phyloP scores from a whole-genome alignment of 1,140 invertebrate species.

The Nephotettix cincticeps region DNA sequence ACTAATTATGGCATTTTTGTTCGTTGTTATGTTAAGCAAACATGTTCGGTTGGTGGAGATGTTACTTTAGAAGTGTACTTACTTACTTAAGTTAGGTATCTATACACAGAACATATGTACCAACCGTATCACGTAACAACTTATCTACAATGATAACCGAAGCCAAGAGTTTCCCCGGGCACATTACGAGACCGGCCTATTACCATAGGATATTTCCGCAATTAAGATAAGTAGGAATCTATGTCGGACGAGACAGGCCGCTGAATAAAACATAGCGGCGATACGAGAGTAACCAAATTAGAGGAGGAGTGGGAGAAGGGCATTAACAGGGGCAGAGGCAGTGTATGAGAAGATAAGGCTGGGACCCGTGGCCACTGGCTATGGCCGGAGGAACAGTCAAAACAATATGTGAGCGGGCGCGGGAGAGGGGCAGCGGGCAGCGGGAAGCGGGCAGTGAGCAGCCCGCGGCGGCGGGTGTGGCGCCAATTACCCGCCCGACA shows the following conservation, averaged over 20 bases:
- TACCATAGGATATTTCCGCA: background rate
- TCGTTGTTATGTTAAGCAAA: no score
- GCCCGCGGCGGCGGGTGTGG: background rate
- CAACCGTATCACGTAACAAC: no score
- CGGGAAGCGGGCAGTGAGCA: background rate
- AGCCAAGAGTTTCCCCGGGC: no score
- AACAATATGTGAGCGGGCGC: constrained; percentile 6
- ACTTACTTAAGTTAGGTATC: no score
- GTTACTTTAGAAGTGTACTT: no score
- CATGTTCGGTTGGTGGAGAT: no score
- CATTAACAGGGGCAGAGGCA: background rate
- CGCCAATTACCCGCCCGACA: background rate
- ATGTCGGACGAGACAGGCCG: background rate
- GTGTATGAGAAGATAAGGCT: background rate
- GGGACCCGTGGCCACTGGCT: background rate
- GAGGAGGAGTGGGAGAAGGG: background rate
- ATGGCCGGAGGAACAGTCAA: constrained; percentile 6
- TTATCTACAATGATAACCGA: no score
- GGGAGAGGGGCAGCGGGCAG: background rate
- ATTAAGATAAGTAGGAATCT: constrained; percentile 7
- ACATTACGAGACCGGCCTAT: no score
- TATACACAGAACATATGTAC: no score
- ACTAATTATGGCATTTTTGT: no score
- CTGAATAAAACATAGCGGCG: background rate
- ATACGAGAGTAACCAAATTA: background rate